Conservation (phyloP, 2,888 invertebrate genomes). For the Dicyrtomina minuta region DNA sequence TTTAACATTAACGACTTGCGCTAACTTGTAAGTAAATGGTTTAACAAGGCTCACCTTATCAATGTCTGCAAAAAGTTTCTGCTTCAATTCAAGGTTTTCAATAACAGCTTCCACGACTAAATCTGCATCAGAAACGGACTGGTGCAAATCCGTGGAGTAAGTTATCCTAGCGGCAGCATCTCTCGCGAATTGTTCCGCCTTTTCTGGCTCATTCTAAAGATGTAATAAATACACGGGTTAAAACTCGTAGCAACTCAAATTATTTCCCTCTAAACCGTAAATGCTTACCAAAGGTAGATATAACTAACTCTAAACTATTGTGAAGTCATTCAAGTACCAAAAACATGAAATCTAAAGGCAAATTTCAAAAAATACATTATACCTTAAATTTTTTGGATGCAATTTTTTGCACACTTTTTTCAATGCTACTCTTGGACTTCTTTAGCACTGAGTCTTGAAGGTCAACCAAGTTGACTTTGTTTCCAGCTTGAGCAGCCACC, state of each 20-base stretch:
- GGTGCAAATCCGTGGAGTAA: slow-evolving; percentile 56
- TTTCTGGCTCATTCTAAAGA: slow-evolving; percentile 62
- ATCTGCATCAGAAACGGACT: slow-evolving; percentile 59
- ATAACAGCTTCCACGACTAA: slow-evolving; percentile 65
- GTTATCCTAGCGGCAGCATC: slow-evolving; percentile 58
- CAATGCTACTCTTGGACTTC: slow-evolving; percentile 58
- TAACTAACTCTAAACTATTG: too few species aligned
- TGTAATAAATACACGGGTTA: slow-evolving; percentile 18
- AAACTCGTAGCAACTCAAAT: neutral
- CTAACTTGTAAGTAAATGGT: too few species aligned
- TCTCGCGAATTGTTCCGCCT: slow-evolving; percentile 68
- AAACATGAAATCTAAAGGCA: too few species aligned
- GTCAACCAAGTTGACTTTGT: slow-evolving; percentile 61
- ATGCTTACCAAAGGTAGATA: too few species aligned
- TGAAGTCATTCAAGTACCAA: too few species aligned
- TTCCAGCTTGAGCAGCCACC: slow-evolving; percentile 62
- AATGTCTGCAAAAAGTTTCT: slow-evolving; percentile 60
- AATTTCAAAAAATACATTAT: neutral
- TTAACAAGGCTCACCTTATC: slow-evolving; percentile 57
- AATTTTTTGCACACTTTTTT: slow-evolving; percentile 59
- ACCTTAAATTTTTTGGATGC: slow-evolving; percentile 58
- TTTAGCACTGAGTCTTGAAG: slow-evolving; percentile 58
- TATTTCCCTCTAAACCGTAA: too few species aligned
- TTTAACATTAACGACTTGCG: too few species aligned
- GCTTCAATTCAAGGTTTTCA: slow-evolving; percentile 63